Base-by-base conservation (phyloP, 2,888 invertebrate genomes). In the Aelia acuminata region DNA sequence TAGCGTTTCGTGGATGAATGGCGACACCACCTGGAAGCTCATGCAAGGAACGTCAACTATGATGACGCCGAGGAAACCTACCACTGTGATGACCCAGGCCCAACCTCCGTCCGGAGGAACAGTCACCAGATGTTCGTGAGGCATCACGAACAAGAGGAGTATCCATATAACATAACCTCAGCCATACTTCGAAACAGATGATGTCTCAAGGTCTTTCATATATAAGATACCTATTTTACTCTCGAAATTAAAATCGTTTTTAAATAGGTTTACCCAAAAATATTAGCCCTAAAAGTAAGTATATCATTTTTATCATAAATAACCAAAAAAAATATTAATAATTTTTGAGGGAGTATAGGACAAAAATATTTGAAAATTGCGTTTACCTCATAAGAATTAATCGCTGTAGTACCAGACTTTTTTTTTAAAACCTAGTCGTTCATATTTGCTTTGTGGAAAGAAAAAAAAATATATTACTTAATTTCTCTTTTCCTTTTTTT, bases 21-120 rank as follows among this genome's bases (percentile, higher is more conserved):
- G 84, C 5, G 8, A 0, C 3, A 84, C 22, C 2, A 48, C 26
- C 35, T 48, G 47, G 13, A 84, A 84, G 10, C 43, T 15, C 26
- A 35, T 26, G 35, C 31, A 4, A 26, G 84, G 84, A 2, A 84
- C 15, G 26, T 84, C 84, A 3, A 35, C 22, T 0, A 43, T 35
- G 26, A 48, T 47, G 22, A 48, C 5, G 0, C 84, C 84, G 2
- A 35, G 5, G 13, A 48, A 47, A 13, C 39, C 3, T 22, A 84
- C 43, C 7, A 5, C 47, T 20, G 15, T 18, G 15, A 84, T 84
- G 48, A 84, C 84, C 84, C 84, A 84, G 84, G 15, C 84, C 43
- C 48, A 84, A 26, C 84, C 84, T 2, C 84, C 84, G 48, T 84
- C 84, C 1, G 84, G 84, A 5, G 84, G 84, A 35, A 84, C 84